Conservation (phyloP, 2,797 vertebrate species). For the Philypnodon macrostomus region DNA sequence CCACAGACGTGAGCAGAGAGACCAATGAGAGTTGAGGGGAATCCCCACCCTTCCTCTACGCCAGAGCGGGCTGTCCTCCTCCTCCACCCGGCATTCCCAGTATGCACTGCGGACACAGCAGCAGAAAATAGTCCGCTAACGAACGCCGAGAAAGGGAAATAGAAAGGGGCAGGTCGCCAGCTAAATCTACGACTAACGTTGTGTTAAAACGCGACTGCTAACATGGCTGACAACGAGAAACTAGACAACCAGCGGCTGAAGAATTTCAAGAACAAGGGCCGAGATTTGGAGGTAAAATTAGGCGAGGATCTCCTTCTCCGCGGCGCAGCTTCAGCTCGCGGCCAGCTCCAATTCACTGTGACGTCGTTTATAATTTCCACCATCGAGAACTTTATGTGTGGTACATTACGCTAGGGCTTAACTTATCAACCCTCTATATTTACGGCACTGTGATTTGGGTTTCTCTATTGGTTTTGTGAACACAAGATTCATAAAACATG, state of each 20-base stretch:
- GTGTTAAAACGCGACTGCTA: constrained; percentile 44
- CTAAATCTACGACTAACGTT: constrained; percentile 44
- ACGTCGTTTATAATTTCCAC: constrained; percentile 80
- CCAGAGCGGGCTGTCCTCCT: constrained; percentile 78
- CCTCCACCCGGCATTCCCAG: constrained; percentile 86
- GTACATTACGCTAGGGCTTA: constrained; percentile 23
- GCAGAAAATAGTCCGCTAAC: constrained; percentile 76
- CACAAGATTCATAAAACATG: constrained; percentile 38
- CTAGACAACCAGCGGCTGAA: constrained; percentile 97
- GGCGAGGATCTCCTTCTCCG: constrained; percentile 39
- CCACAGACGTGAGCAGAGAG: constrained; percentile 14
- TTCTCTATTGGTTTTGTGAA: neutral
- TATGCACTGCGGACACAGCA: constrained; percentile 78
- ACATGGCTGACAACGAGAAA: constrained; percentile 98
- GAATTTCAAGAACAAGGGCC: constrained; percentile 99
- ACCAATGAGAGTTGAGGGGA: constrained; percentile 66
- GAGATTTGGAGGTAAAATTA: constrained; percentile 92
- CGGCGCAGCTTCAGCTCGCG: constrained; percentile 42
- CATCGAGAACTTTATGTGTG: constrained; percentile 43
- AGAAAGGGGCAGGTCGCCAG: constrained; percentile 50
- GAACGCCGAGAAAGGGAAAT: constrained; percentile 63
- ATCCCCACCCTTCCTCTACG: constrained; percentile 76
- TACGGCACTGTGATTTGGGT: neutral
- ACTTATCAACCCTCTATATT: rapidly evolving
- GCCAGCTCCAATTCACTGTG: constrained; percentile 72